Evolutionary conservation across 2,797 vertebrate genomes (phyloP), one percentile per base, ranked within the genome.

Genomic region (Crax fasciolata): DNA sequence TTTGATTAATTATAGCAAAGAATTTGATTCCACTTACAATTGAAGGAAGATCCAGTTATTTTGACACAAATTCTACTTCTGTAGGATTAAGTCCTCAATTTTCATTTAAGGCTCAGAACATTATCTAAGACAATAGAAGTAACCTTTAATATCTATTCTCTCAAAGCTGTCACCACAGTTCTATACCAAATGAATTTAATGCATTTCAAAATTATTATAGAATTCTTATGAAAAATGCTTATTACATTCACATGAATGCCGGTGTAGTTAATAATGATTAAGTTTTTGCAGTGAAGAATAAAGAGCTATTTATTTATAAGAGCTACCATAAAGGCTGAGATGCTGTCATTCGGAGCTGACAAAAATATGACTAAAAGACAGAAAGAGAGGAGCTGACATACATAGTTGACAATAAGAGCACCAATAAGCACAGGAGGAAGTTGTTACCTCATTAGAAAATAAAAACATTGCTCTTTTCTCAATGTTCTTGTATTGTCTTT

Each of bases 121-220:
- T 46, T 51, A 52, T 30, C 30, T n/a, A 46, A 49, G 67, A 46
- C 51, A 68, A 44, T 32, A 89, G 62, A 92, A 58, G 10, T 87
- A 88, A 89, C 35, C 38, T 94, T 51, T 85, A 44, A 49, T 67
- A 85, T 48, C 39, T 66, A 66, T 44, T 18, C 35, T 89, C 90
- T 75, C 54, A 84, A 94, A 79, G 32, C 48, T 96, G 65, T 80
- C 68, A 84, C 67, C 83, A 62, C 57, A 62, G 63, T 83, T 92
- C 83, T 71, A 63, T 65, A 61, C 44, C 89, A 92, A 90, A 43
- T 74, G 44, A 78, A 86, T 77, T 96, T 92, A 49, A 82, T 62
- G 87, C 81, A 84, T 73, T 88, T 38, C 35, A 91, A 90, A 94
- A 94, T 87, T 90, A 66, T 44, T 89, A 72, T 85, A 94, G 68